Conservation (phyloP, 1,140 invertebrate genomes). For the Zaprionus nigranus region DNA sequence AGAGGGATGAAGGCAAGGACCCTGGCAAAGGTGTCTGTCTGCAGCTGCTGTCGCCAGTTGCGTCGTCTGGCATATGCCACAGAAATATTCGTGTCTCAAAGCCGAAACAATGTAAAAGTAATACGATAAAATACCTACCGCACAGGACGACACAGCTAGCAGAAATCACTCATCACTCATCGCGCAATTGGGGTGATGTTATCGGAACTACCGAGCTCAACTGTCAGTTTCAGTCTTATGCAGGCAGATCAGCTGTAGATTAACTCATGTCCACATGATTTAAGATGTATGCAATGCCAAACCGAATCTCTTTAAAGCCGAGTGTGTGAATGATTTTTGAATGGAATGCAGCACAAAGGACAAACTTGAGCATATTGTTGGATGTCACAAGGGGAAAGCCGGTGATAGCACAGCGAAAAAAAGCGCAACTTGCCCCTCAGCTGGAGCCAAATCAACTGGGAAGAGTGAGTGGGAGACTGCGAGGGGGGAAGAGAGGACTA, state of each 20-base stretch:
- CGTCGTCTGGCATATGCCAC: slow-evolving; percentile 54
- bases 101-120: slow-evolving; percentile 61
- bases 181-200: neutral
- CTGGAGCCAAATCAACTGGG: neutral
- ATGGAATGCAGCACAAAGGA: slow-evolving; percentile 10
- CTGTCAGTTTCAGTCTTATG: neutral
- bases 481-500: neutral
- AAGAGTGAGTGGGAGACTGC: neutral
- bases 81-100: slow-evolving; percentile 38
- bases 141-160: neutral
- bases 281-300: neutral
- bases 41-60: slow-evolving; percentile 33
- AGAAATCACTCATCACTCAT: neutral
- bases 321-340: slow-evolving; percentile 35
- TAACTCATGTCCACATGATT: neutral
- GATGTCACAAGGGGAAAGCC: slow-evolving; percentile 1
- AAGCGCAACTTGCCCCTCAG: slow-evolving; percentile 4
- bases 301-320: neutral
- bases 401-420: slow-evolving; percentile 8
- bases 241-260: neutral
- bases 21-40: slow-evolving; percentile 40
- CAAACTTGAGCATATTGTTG: slow-evolving; percentile 56
- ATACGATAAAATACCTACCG: slow-evolving; percentile 55
- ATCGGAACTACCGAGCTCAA: neutral
- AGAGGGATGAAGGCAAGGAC: neutral